Percentiles rank a stretch among this genome's conserved stretches.
Evolutionary conservation across 2,113 vertebrate genomes (phyloP).

Genomic region (Ranitomeya variabilis): DNA sequence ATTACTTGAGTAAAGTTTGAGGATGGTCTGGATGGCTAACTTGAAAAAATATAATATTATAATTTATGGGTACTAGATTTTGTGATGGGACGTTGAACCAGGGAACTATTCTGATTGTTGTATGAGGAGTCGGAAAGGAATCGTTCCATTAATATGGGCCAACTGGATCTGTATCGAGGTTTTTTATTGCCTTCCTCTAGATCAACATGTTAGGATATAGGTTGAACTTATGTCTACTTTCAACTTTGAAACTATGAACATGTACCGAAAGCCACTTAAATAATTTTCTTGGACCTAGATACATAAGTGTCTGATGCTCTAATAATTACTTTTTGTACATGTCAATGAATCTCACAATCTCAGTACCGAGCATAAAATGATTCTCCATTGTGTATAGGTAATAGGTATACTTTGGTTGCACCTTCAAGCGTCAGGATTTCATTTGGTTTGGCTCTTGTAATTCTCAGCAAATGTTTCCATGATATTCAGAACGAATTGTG

Average conservation of each 20-base stretch:
- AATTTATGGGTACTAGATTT: no score
- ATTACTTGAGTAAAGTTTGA: no score
- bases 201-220: no score
- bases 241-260: neutral
- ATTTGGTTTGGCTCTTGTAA: neutral
- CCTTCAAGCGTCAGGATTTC: neutral
- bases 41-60: no score
- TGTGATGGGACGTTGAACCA: no score
- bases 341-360: neutral
- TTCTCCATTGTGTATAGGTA: neutral
- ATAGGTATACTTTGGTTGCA: neutral
- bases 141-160: no score
- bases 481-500: constrained; percentile 1
- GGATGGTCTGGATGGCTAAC: no score
- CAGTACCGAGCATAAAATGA: neutral
- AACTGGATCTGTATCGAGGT: no score
- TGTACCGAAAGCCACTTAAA: neutral
- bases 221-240: no score
- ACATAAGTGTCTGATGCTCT: neutral
- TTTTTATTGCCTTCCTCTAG: no score
- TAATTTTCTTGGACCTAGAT: neutral
- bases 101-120: no score
- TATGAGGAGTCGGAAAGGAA: no score
- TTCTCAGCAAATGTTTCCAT: constrained; percentile 32
- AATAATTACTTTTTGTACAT: neutral